phyloP scores from a whole-genome alignment of 2,888 invertebrate genomes.

The Bellardia pandia region DNA sequence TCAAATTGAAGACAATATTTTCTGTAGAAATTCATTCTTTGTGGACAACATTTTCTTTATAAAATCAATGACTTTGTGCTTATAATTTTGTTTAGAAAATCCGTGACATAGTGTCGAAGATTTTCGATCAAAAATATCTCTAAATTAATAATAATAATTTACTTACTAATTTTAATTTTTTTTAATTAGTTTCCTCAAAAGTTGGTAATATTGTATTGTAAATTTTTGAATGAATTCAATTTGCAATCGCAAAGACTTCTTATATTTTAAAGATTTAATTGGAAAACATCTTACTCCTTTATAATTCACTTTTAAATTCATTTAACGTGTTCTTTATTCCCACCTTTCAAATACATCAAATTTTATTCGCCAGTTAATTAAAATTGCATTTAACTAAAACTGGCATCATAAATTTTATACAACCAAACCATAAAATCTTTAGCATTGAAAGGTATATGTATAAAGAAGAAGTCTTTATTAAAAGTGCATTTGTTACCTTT shows the following conservation, averaged over 20 bases:
- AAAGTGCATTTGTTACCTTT: slow-evolving; percentile 65
- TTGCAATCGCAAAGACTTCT: background rate
- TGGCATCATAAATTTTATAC: slow-evolving; percentile 73
- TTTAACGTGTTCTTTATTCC: slow-evolving; percentile 10
- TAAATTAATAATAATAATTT: too few species aligned
- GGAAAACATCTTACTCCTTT: background rate
- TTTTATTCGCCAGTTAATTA: slow-evolving; percentile 74
- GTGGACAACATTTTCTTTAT: background rate
- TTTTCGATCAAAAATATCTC: too few species aligned
- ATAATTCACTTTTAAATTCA: background rate
- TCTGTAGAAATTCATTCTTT: too few species aligned
- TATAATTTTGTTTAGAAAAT: too few species aligned
- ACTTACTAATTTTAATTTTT: too few species aligned
- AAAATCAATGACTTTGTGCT: background rate
- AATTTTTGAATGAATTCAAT: too few species aligned
- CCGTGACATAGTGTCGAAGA: too few species aligned
- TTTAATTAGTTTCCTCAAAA: too few species aligned
- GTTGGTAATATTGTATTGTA: too few species aligned
- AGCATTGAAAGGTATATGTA: slow-evolving; percentile 3
- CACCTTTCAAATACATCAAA: slow-evolving; percentile 47
- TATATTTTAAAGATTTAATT: background rate
- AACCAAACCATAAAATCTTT: slow-evolving; percentile 18
- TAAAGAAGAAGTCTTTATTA: slow-evolving; percentile 61
- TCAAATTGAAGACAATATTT: too few species aligned
- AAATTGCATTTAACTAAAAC: slow-evolving; percentile 73